Conservation (phyloP, 2,113 vertebrate species). For the Microtus pennsylvanicus region DNA sequence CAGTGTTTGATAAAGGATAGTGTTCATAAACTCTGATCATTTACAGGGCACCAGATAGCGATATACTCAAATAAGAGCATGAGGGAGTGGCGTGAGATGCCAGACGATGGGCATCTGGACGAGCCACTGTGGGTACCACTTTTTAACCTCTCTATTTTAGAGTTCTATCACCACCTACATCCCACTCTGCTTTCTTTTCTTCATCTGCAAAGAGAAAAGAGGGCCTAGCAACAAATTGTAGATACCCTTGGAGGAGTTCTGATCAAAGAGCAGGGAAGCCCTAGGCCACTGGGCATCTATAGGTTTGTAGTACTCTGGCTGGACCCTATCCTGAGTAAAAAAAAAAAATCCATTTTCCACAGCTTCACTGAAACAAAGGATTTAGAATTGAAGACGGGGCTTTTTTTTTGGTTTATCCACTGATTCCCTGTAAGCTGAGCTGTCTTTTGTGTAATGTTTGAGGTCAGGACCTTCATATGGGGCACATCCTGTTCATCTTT, state of each 20-base stretch:
- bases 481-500: neutral
- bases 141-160: neutral
- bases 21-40: neutral
- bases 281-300: neutral
- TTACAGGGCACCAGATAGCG: neutral
- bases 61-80: neutral
- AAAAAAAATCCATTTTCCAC: slow-evolving; percentile 21
- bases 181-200: neutral
- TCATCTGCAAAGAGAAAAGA: neutral
- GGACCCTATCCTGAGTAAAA: neutral
- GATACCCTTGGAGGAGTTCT: neutral
- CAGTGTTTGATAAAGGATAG: neutral
- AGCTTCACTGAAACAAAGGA: neutral
- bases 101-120: neutral
- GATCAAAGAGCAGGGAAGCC: neutral
- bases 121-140: neutral
- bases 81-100: neutral
- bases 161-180: neutral
- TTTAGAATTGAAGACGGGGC: neutral
- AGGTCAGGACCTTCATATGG: neutral
- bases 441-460: slow-evolving; percentile 9
- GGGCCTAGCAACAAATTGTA: neutral
- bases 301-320: neutral
- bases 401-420: neutral
- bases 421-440: neutral